Conservation (phyloP, 2,888 invertebrate species). For the Chloroclysta siterata region DNA sequence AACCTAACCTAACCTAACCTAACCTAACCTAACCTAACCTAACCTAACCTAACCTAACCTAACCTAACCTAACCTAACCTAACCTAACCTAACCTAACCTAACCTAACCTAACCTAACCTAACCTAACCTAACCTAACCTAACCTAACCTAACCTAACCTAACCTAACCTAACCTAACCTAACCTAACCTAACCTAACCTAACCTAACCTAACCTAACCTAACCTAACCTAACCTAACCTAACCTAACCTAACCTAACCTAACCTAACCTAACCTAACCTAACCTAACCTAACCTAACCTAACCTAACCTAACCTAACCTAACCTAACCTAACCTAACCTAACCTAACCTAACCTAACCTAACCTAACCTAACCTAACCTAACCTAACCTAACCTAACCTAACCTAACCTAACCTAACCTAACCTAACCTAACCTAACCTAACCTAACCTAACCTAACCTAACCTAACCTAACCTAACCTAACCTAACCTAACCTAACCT, state of each 20-base stretch:
- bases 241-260: conserved; percentile 31
- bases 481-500: conserved; percentile 30
- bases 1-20: conserved; percentile 20
- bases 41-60: conserved; percentile 28
- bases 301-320: conserved; percentile 32
- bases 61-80: conserved; percentile 29
- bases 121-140: conserved; percentile 22
- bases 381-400: conserved; percentile 38
- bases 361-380: conserved; percentile 38
- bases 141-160: conserved; percentile 29
- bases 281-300: conserved; percentile 13
- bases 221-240: conserved; percentile 24
- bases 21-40: conserved; percentile 21
- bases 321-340: conserved; percentile 40
- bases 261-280: conserved; percentile 11
- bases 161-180: conserved; percentile 27
- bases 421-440: conserved; percentile 29
- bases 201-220: conserved; percentile 29
- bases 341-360: conserved; percentile 41
- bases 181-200: conserved; percentile 29
- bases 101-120: conserved; percentile 25
- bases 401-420: conserved; percentile 33
- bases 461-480: conserved; percentile 30
- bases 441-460: conserved; percentile 28
- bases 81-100: conserved; percentile 22